Evolutionary conservation across 2,888 invertebrate genomes (phyloP).

Genomic region (Beris chalybata): DNA sequence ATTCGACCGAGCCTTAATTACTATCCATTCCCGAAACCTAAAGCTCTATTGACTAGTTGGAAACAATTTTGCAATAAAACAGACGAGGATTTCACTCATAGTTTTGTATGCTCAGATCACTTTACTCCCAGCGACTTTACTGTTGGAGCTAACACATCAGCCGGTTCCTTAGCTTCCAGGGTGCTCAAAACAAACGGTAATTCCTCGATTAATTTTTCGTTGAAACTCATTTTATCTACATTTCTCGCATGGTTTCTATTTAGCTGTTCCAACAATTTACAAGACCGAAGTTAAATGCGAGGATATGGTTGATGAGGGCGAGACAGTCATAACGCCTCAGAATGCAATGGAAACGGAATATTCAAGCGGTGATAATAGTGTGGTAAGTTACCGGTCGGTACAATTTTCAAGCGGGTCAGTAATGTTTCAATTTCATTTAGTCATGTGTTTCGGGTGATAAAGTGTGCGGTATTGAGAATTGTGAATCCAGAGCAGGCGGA

Average conservation of each 20-base stretch:
- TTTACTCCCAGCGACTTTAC: conserved; percentile 21
- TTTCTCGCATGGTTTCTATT: conserved; percentile 8
- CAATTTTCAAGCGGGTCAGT: background rate
- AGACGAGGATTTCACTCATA: conserved; percentile 9
- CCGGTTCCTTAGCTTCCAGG: background rate
- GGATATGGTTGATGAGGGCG: background rate
- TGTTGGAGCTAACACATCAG: background rate
- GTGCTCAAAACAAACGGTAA: conserved; percentile 30
- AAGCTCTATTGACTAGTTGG: conserved; percentile 13
- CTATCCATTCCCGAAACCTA: conserved; percentile 23
- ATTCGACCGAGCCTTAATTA: conserved; percentile 23
- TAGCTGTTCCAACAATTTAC: conserved; percentile 31
- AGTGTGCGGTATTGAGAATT: background rate
- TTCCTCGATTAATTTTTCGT: background rate
- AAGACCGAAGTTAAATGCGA: conserved; percentile 17
- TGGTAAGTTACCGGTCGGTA: too few species aligned
- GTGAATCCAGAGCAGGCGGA: background rate
- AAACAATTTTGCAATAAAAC: conserved; percentile 32
- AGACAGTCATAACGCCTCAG: background rate
- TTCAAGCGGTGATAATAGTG: too few species aligned
- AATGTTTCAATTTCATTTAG: background rate
- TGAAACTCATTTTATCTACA: background rate
- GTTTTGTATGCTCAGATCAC: conserved; percentile 31
- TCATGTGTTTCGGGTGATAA: background rate
- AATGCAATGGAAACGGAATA: background rate